Conservation (phyloP, 2,113 vertebrate species). For the Empidonax alnorum region DNA sequence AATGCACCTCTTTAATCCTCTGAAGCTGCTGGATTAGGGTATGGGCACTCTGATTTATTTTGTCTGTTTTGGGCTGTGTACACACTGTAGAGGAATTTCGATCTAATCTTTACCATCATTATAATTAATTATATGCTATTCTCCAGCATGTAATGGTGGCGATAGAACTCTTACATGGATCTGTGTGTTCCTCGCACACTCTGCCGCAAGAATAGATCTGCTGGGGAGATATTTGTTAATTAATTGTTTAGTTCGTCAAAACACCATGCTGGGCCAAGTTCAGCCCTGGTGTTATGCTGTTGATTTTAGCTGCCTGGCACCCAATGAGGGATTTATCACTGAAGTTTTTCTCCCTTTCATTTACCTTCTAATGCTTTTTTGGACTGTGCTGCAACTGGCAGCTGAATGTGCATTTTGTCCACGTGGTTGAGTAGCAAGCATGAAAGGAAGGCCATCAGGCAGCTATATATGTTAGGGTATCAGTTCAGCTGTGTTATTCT, state of each 20-base stretch:
- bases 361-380: constrained; percentile 40
- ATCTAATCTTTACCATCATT: constrained; percentile 78
- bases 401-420: constrained; percentile 47
- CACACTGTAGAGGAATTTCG: constrained; percentile 74
- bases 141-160: constrained; percentile 67
- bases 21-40: constrained; percentile 72
- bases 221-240: constrained; percentile 77
- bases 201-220: constrained; percentile 69
- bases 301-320: constrained; percentile 28
- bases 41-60: constrained; percentile 76
- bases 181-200: constrained; percentile 54
- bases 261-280: constrained; percentile 45
- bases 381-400: constrained; percentile 12
- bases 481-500: not conserved
- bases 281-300: not conserved
- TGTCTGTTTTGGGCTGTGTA: constrained; percentile 71
- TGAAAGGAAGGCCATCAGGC: not conserved
- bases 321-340: not conserved
- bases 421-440: not conserved
- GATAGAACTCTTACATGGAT: constrained; percentile 58
- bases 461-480: not conserved
- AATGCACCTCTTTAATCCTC: constrained; percentile 76
- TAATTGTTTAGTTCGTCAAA: constrained; percentile 77
- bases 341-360: not conserved
- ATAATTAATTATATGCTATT: constrained; percentile 80